Percentiles rank a stretch among this genome's conserved stretches.
These are phyloP conservation scores for Apamea epomidion DNA, from an alignment of 2,888 invertebrate species.

Conservation along the genomic window DNA sequence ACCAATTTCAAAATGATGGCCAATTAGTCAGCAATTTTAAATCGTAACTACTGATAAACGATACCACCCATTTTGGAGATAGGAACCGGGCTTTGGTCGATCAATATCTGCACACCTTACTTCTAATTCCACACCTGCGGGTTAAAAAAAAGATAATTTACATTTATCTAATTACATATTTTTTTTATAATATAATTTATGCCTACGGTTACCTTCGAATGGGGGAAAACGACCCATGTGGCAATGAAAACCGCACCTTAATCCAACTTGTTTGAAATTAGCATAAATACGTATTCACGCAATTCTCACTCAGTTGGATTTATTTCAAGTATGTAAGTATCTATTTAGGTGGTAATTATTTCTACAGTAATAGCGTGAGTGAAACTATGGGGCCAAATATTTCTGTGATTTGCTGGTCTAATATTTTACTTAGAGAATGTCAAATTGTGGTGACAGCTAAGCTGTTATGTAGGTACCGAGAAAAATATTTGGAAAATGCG, in stretches of 20 bases:
- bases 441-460: neutral
- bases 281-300: constrained; percentile 48
- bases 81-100: neutral
- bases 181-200: constrained; percentile 5
- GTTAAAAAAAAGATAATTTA: neutral
- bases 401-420: constrained; percentile 17
- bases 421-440: constrained; percentile 12
- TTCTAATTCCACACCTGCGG: neutral
- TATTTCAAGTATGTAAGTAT: constrained; percentile 44
- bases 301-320: constrained; percentile 22
- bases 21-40: neutral
- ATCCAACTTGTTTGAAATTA: constrained; percentile 23
- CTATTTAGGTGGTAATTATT: constrained; percentile 29
- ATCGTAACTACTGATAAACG: neutral
- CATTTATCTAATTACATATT: constrained; percentile 6
- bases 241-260: constrained; percentile 47
- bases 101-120: neutral
- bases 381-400: constrained; percentile 32
- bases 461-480: neutral
- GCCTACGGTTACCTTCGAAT: neutral
- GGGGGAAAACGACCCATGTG: constrained; percentile 12
- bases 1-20: neutral
- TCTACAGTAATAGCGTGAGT: constrained; percentile 30
- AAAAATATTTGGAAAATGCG: neutral
- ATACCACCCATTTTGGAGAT: neutral